Conservation (phyloP, 2,888 invertebrate species). For the Scaptomyza polygonia region DNA sequence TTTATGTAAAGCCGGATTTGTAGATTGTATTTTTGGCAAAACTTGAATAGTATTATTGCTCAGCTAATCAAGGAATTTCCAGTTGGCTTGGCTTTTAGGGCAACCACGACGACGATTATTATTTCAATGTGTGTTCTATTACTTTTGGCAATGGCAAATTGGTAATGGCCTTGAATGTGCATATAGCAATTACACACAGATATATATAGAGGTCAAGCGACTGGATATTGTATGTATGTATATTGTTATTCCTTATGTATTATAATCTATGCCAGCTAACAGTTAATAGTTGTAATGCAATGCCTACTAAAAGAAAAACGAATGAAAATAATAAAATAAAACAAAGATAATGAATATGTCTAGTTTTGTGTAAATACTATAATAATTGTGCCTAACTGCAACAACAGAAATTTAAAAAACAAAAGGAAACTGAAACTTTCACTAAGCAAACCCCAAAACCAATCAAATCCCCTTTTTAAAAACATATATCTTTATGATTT, state of each 20-base stretch:
- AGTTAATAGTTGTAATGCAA: conserved; percentile 50
- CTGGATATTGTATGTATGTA: neutral
- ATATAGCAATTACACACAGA: conserved; percentile 1
- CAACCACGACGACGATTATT: conserved; percentile 48
- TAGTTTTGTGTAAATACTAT: conserved; percentile 71
- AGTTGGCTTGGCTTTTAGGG: conserved; percentile 76
- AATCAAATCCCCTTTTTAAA: neutral
- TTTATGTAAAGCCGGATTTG: neutral
- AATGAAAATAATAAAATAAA: too few species aligned
- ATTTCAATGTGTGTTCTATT: conserved; percentile 15
- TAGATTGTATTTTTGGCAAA: conserved; percentile 15
- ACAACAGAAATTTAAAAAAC: conserved; percentile 35
- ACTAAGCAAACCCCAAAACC: conserved; percentile 18
- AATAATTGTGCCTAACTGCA: conserved; percentile 49
- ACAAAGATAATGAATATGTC: conserved; percentile 74
- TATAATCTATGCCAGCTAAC: conserved; percentile 26
- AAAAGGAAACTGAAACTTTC: conserved; percentile 38
- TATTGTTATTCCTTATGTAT: conserved; percentile 11
- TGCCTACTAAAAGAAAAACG: conserved; percentile 63
- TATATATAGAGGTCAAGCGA: conserved; percentile 1
- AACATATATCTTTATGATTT: conserved; percentile 24
- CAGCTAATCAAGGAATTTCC: conserved; percentile 72
- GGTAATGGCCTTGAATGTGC: conserved; percentile 60
- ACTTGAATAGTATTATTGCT: conserved; percentile 15
- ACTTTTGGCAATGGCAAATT: conserved; percentile 37